These are phyloP conservation scores for Lucifuga dentata DNA, from an alignment of 2,113 vertebrate genomes.

Conservation along the genomic window DNA sequence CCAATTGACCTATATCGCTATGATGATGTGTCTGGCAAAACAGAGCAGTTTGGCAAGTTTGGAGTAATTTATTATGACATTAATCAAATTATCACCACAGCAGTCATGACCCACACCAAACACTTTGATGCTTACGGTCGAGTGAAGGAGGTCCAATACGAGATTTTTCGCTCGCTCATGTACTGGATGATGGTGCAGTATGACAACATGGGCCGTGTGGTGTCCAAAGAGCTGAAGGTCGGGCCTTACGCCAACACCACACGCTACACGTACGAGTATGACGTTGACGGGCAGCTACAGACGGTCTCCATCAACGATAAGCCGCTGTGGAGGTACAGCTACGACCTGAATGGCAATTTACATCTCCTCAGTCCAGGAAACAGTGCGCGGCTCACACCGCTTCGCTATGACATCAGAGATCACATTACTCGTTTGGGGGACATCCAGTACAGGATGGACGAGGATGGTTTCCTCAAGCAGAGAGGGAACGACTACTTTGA, in stretches of 20 bases:
- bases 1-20: slow-evolving; percentile 98
- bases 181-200: slow-evolving; percentile 99
- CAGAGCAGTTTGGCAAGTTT: slow-evolving; percentile 98
- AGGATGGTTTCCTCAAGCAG: slow-evolving; percentile 96
- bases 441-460: slow-evolving; percentile 93
- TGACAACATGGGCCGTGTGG: slow-evolving; percentile 98
- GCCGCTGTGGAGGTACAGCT: slow-evolving; percentile 96
- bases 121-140: slow-evolving; percentile 97
- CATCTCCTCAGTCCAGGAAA: slow-evolving; percentile 96
- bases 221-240: slow-evolving; percentile 96
- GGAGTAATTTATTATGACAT: slow-evolving; percentile 99
- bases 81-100: slow-evolving; percentile 98
- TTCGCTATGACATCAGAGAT: slow-evolving; percentile 94
- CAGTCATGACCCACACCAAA: slow-evolving; percentile 99
- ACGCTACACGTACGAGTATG: slow-evolving; percentile 96
- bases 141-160: slow-evolving; percentile 97
- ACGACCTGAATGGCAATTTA: slow-evolving; percentile 97
- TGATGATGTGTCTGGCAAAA: slow-evolving; percentile 96
- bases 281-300: slow-evolving; percentile 94
- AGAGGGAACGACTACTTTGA: slow-evolving; percentile 95
- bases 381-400: slow-evolving; percentile 92
- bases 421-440: slow-evolving; percentile 95
- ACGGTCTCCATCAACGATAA: slow-evolving; percentile 97
- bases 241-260: slow-evolving; percentile 99
- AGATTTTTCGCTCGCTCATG: slow-evolving; percentile 98